A percentile compares a stretch with the other conserved stretches of the same genome.
Conservation (phyloP, 35 echinoderm and acorn worm species). For the Strongylocentrotus purpuratus region DNA sequence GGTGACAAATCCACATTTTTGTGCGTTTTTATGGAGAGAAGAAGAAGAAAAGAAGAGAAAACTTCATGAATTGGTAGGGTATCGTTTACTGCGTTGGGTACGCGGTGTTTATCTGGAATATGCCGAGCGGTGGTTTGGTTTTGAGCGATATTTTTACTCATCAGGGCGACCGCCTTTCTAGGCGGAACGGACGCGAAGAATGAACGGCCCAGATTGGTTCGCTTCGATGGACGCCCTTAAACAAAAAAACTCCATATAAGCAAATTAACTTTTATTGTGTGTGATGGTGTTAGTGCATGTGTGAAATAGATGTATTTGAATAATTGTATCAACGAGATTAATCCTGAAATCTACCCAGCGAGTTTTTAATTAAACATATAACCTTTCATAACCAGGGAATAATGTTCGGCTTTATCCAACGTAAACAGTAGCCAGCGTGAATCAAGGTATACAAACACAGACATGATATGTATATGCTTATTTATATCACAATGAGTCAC, state of each 20-base stretch:
- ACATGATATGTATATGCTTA: no score
- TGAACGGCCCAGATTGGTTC: background rate
- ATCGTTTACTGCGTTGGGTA: slow-evolving; percentile 38
- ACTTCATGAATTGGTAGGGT: slow-evolving; percentile 49
- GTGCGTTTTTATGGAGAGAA: slow-evolving; percentile 32
- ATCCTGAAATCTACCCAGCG: background rate
- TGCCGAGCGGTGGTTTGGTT: background rate
- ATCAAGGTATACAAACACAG: background rate
- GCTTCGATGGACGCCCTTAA: background rate
- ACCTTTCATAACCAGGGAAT: background rate
- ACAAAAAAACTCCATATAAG: background rate
- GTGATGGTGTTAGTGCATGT: background rate
- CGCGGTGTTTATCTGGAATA: slow-evolving; percentile 50
- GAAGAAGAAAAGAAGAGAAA: slow-evolving; percentile 16
- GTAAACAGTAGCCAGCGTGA: background rate
- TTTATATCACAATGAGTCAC: no score
- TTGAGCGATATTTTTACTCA: slow-evolving; percentile 40
- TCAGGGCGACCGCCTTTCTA: background rate
- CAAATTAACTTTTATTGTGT: background rate
- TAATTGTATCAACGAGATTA: background rate
- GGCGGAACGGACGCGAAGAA: slow-evolving; percentile 4
- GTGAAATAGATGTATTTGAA: background rate
- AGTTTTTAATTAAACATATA: background rate
- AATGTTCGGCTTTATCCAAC: background rate
- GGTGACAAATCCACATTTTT: slow-evolving; percentile 54